A percentile compares a stretch with the other conserved stretches of the same genome.
Conservation (phyloP, 1,140 invertebrate genomes). For the Anastrepha obliqua region DNA sequence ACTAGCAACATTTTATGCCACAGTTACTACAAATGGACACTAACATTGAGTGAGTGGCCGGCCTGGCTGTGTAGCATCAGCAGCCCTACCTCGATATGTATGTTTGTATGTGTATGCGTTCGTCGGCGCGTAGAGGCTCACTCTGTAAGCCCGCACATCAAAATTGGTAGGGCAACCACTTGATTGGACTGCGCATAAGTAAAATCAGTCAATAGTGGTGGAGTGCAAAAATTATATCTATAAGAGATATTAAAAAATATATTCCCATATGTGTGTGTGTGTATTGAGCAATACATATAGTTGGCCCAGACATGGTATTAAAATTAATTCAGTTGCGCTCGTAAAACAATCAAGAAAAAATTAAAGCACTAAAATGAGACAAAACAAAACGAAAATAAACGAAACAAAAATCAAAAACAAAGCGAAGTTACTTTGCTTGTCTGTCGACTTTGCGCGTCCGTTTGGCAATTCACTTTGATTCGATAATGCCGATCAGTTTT, state of each 20-base stretch:
- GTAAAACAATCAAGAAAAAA: conserved; percentile 42
- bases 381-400: background rate
- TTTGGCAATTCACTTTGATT: background rate
- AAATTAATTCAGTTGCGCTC: conserved; percentile 51
- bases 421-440: background rate
- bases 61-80: no score
- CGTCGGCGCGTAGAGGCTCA: no score
- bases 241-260: background rate
- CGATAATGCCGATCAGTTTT: background rate
- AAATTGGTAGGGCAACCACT: conserved; percentile 2
- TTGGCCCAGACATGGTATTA: conserved; percentile 21
- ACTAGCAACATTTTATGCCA: background rate
- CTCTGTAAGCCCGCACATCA: background rate
- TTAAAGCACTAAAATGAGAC: conserved; percentile 31
- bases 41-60: no score
- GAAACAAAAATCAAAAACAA: background rate
- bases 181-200: background rate
- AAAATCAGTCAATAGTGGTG: background rate
- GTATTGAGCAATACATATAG: background rate
- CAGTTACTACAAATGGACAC: background rate
- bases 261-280: background rate
- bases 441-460: background rate
- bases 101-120: background rate
- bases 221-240: conserved; percentile 7
- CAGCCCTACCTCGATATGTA: background rate